Evolutionary conservation across 2,888 invertebrate genomes (phyloP).

Genomic region (Cosmorhoe ocellata): DNA sequence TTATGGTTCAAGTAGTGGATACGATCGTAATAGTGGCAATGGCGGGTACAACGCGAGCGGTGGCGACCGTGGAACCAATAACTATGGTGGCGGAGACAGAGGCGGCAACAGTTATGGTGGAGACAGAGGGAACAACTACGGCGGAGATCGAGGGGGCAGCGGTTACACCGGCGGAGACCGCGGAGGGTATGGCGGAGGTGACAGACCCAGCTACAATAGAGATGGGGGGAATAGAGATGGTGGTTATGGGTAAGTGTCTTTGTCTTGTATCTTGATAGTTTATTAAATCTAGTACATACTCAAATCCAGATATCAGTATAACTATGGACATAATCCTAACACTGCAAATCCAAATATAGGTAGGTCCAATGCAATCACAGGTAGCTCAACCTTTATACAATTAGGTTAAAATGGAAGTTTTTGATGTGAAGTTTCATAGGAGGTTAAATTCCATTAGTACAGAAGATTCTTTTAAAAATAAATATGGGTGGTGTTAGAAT

Average conservation of each 20-base stretch:
- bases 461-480: background rate
- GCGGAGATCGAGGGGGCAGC: slow-evolving; percentile 68
- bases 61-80: slow-evolving; percentile 39
- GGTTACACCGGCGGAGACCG: slow-evolving; percentile 71
- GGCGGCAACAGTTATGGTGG: slow-evolving; percentile 60
- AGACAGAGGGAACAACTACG: slow-evolving; percentile 64
- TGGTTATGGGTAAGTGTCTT: slow-evolving; percentile 82
- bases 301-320: background rate
- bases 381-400: too few relatives aligned
- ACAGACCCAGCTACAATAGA: slow-evolving; percentile 77
- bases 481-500: background rate
- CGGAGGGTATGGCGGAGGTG: slow-evolving; percentile 72
- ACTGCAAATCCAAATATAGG: too few relatives aligned
- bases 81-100: slow-evolving; percentile 43
- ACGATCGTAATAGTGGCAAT: slow-evolving; percentile 48
- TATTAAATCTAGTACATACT: background rate
- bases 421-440: background rate
- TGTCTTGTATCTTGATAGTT: slow-evolving; percentile 5
- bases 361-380: too few relatives aligned
- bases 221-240: slow-evolving; percentile 83
- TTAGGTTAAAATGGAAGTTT: background rate
- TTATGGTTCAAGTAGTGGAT: slow-evolving; percentile 53
- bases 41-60: slow-evolving; percentile 44
- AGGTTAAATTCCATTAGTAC: slow-evolving; percentile 1
- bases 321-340: too few relatives aligned